Evolutionary conservation across 2,888 invertebrate species (phyloP).

Genomic region (Caenorhabditis sp.): DNA sequence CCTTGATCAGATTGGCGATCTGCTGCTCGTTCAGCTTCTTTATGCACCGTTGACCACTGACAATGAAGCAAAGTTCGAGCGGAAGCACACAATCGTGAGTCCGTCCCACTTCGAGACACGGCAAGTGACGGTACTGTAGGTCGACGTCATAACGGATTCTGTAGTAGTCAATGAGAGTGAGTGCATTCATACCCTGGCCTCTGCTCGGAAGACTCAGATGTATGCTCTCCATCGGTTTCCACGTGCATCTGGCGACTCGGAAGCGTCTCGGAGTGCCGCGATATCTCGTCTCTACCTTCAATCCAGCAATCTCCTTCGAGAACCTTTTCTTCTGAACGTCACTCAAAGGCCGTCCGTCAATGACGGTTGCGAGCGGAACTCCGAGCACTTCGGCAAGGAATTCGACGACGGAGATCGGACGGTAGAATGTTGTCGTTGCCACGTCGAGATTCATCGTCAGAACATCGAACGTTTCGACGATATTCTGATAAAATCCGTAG

Average conservation of each 20-base stretch:
- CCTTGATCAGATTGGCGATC: constrained; percentile 47
- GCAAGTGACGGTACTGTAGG: constrained; percentile 31
- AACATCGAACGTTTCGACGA: constrained; percentile 32
- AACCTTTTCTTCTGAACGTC: constrained; percentile 48
- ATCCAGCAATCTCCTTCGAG: constrained; percentile 31
- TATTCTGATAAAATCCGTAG: constrained; percentile 56
- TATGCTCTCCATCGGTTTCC: constrained; percentile 28
- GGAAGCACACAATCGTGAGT: constrained; percentile 29
- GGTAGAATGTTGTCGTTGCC: constrained; percentile 54
- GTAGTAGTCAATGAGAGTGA: constrained; percentile 41
- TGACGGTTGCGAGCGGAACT: constrained; percentile 28
- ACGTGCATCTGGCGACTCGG: constrained; percentile 38
- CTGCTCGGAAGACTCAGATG: background rate
- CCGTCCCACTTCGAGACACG: constrained; percentile 45
- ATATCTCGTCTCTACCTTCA: constrained; percentile 52
- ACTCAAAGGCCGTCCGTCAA: constrained; percentile 40
- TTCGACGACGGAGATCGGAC: constrained; percentile 40
- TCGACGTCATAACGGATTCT: constrained; percentile 37
- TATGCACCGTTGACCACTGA: constrained; percentile 46
- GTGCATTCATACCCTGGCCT: background rate
- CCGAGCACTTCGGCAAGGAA: constrained; percentile 53
- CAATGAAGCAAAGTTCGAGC: constrained; percentile 45
- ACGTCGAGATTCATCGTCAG: constrained; percentile 53
- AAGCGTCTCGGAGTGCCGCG: constrained; percentile 25
- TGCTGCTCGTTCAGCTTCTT: constrained; percentile 53